Conservation (phyloP, 1,140 invertebrate genomes). For the Druon quercuslanigerum region DNA sequence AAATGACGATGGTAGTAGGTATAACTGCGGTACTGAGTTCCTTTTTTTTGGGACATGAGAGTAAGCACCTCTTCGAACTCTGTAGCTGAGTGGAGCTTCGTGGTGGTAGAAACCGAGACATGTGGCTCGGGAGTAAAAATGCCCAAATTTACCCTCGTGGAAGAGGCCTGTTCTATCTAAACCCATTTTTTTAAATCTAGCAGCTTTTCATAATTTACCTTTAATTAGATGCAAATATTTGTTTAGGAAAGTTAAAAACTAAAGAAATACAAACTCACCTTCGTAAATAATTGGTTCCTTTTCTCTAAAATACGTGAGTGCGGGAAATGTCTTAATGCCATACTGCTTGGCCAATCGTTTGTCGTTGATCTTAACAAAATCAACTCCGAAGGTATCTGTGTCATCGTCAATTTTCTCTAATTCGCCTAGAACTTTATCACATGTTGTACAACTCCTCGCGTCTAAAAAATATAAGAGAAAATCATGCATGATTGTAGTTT, state of each 20-base stretch:
- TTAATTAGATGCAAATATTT: constrained; percentile 12
- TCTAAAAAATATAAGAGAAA: constrained; percentile 77
- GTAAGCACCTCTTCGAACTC: too few relatives aligned
- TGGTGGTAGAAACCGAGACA: too few relatives aligned
- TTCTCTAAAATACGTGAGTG: constrained; percentile 95
- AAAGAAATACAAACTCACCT: constrained; percentile 75
- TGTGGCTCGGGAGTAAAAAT: too few relatives aligned
- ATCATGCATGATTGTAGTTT: background rate
- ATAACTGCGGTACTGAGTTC: too few relatives aligned
- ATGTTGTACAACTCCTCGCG: constrained; percentile 92
- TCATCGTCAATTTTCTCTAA: constrained; percentile 96
- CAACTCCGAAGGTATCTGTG: constrained; percentile 93
- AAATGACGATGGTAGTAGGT: too few relatives aligned
- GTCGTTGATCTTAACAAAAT: constrained; percentile 97
- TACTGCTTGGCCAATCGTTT: constrained; percentile 95
- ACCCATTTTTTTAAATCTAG: background rate
- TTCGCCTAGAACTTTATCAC: constrained; percentile 92
- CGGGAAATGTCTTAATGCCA: constrained; percentile 94
- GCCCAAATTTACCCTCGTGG: too few relatives aligned
- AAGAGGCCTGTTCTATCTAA: background rate
- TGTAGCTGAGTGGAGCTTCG: too few relatives aligned
- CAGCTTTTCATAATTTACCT: background rate
- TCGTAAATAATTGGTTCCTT: constrained; percentile 95
- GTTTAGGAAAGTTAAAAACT: background rate
- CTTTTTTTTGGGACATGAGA: too few relatives aligned